phyloP scores from a whole-genome alignment of 2,113 vertebrate species.

The Gymnocephalus cernua region DNA sequence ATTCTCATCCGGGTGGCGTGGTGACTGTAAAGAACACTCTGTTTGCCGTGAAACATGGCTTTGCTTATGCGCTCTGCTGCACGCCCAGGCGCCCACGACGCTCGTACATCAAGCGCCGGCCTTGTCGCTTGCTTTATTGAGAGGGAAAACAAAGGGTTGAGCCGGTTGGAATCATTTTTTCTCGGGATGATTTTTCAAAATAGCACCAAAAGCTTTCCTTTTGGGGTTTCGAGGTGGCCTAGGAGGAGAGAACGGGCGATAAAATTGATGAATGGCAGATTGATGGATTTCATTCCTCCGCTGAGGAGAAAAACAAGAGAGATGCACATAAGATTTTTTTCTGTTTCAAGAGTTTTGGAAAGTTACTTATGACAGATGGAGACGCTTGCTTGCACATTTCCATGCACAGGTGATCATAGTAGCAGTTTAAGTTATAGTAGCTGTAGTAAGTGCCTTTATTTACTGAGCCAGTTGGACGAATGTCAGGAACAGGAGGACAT shows the following conservation, averaged over 20 bases:
- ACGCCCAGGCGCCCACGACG: constrained; percentile 86
- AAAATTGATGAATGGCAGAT: constrained; percentile 91
- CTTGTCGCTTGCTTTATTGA: constrained; percentile 98
- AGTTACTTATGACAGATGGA: constrained; percentile 76
- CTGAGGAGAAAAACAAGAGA: constrained; percentile 69
- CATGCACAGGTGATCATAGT: constrained; percentile 27
- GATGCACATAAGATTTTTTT: constrained; percentile 80
- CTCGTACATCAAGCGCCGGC: constrained; percentile 93
- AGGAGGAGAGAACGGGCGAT: constrained; percentile 88
- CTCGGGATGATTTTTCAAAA: constrained; percentile 95
- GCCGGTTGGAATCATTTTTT: constrained; percentile 97
- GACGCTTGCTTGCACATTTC: constrained; percentile 8
- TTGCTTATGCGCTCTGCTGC: constrained; percentile 94
- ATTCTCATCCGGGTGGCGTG: constrained; percentile 94
- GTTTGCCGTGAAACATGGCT: constrained; percentile 95
- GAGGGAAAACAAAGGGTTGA: constrained; percentile 99
- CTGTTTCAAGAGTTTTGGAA: constrained; percentile 71
- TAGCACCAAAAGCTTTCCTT: constrained; percentile 94
- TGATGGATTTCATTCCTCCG: constrained; percentile 90
- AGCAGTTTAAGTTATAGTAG: background rate
- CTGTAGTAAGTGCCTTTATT: background rate
- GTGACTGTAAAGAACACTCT: constrained; percentile 93
- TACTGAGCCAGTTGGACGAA: background rate
- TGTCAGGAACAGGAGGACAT: background rate
- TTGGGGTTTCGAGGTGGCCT: constrained; percentile 85